These are phyloP conservation scores for Hypanus sabinus DNA, from an alignment of 2,113 vertebrate genomes.

Conservation along the genomic window DNA sequence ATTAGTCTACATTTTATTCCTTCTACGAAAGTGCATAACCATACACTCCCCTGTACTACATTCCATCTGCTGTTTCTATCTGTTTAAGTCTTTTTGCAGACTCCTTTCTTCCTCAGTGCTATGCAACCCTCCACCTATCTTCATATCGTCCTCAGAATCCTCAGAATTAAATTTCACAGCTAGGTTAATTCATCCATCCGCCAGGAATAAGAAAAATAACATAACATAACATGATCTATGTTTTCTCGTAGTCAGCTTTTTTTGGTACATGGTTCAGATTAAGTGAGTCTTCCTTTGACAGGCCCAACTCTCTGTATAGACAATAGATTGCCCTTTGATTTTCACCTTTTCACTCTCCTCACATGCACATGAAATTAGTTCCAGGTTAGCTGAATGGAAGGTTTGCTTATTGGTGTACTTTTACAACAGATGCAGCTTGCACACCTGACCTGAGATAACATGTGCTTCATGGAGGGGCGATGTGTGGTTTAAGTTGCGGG, in stretches of 20 bases:
- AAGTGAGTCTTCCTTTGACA: background rate
- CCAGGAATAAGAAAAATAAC: background rate
- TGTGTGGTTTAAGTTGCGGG: too few relatives aligned
- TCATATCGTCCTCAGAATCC: background rate
- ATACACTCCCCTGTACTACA: too few relatives aligned
- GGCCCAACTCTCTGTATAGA: background rate
- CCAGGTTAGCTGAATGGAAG: background rate
- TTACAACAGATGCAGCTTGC: background rate
- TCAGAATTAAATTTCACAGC: conserved; percentile 4
- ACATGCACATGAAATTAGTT: background rate
- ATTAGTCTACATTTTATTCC: too few relatives aligned
- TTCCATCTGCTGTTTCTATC: too few relatives aligned
- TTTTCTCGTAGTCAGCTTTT: background rate
- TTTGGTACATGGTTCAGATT: background rate
- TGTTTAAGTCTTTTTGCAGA: too few relatives aligned
- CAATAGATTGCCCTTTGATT: background rate
- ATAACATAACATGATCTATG: background rate
- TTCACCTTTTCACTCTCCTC: background rate
- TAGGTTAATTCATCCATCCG: background rate
- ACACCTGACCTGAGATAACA: too few relatives aligned
- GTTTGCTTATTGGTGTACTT: too few relatives aligned
- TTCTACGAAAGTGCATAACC: too few relatives aligned
- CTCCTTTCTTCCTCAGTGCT: too few relatives aligned
- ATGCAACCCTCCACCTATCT: too few relatives aligned
- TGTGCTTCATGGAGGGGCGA: too few relatives aligned